Evolutionary conservation across 2,113 vertebrate species (phyloP).

Genomic region (Nesogale talazaci): DNA sequence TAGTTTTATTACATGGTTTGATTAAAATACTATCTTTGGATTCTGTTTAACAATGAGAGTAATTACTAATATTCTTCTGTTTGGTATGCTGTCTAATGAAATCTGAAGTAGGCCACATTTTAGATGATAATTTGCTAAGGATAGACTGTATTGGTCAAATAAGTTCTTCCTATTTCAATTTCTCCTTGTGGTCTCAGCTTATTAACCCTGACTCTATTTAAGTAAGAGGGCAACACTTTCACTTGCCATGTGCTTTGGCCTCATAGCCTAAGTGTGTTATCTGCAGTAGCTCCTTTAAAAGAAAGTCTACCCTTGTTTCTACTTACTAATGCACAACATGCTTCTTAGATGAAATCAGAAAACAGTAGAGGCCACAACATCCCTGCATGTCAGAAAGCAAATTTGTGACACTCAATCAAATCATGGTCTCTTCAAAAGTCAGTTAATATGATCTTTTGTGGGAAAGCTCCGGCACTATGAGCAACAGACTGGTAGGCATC

Average conservation of each 20-base stretch:
- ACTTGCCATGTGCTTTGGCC: not conserved
- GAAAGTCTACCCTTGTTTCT: not conserved
- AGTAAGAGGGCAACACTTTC: not conserved
- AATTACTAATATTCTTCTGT: conserved; percentile 8
- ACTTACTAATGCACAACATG: not conserved
- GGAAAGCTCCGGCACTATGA: not conserved
- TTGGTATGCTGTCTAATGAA: not conserved
- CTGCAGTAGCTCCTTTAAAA: not conserved
- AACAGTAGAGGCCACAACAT: not conserved
- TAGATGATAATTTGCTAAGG: not conserved
- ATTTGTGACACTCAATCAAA: conserved; percentile 55
- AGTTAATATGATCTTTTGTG: not conserved
- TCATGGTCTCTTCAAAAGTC: conserved; percentile 1
- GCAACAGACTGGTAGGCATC: not conserved
- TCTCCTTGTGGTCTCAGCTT: not conserved
- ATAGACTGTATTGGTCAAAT: not conserved
- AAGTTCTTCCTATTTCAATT: conserved; percentile 18
- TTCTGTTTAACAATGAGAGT: conserved; percentile 53
- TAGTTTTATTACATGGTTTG: not conserved
- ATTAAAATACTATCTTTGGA: not conserved
- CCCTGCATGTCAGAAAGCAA: conserved; percentile 27
- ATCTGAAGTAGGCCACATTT: conserved; percentile 44
- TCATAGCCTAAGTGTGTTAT: not conserved
- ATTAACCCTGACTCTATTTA: not conserved
- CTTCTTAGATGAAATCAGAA: conserved; percentile 38